These are phyloP conservation scores for Notolepis coatsorum DNA, from an alignment of 2,797 vertebrate genomes.

Conservation along the genomic window DNA sequence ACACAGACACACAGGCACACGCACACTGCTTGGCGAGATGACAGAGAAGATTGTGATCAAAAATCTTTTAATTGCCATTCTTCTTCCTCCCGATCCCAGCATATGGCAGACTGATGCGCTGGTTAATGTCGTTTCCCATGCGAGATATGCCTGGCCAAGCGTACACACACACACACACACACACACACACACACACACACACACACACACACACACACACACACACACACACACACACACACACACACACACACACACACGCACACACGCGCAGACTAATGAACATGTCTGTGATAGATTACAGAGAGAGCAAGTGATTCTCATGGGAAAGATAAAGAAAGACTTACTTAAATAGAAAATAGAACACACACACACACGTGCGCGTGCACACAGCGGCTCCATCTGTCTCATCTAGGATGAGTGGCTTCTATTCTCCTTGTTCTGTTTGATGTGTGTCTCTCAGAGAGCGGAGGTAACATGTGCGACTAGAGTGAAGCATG, in stretches of 20 bases:
- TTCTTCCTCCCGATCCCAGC: conserved; percentile 58
- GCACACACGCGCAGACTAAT: conserved; percentile 51
- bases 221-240: conserved; percentile 7
- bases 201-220: conserved; percentile 15
- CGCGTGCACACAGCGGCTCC: conserved; percentile 28
- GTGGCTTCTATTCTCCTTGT: conserved; percentile 48
- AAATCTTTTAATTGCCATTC: conserved; percentile 65
- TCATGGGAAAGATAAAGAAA: conserved; percentile 47
- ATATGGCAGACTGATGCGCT: conserved; percentile 66
- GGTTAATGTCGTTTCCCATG: conserved; percentile 66
- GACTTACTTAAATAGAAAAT: conserved; percentile 45
- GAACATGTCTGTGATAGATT: conserved; percentile 73
- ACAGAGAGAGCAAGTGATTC: conserved; percentile 45
- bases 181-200: conserved; percentile 33
- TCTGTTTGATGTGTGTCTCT: conserved; percentile 48
- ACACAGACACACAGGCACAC: background rate
- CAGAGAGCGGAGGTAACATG: conserved; percentile 48
- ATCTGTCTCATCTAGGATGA: conserved; percentile 48
- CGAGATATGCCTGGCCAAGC: conserved; percentile 41
- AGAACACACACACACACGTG: conserved; percentile 27
- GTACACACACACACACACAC: conserved; percentile 22
- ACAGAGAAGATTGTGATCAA: conserved; percentile 44
- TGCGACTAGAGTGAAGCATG: conserved; percentile 39
- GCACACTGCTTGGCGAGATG: conserved; percentile 2
- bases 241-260: conserved; percentile 8